Evolutionary conservation across 1,140 invertebrate genomes (phyloP), one percentile per base, ranked within the genome.

Genomic region (Leptopilina clavipes): DNA sequence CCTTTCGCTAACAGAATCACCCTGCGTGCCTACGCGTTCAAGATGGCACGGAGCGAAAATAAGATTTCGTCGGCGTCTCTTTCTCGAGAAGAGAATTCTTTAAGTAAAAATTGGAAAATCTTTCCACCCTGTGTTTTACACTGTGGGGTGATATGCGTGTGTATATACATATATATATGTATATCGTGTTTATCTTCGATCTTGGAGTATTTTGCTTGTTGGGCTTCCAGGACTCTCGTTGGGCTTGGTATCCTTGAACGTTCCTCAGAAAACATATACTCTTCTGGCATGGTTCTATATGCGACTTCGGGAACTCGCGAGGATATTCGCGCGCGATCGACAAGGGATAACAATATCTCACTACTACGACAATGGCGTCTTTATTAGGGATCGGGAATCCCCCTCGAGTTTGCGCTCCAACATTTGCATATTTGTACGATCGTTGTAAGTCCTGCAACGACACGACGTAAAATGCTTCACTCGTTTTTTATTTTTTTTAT

Each of bases 21-120:
- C 45, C 48, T 52, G 48, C 48, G 48, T 52, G 48, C 48, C 48
- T 52, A 52, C 48, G 48, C 48, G 48, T 52, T 45, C 44, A 45
- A 45, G 44, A 45, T 45, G 44, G 44, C 44, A 45, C n/a, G 48
- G 14, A 52, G 48, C 48, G 48, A 52, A 52, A 52, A 52, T 52
- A 52, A 52, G 48, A 52, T 52, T 52, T 52, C 48, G 48, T 52
- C 48, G 48, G 48, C 48, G 48, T 52, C 48, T 52, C n/a, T 52
- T 17, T 52, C 48, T n/a, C n/a, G 48, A 52, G 37, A 40, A 40
- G 37, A 52, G 48, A 52, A 52, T 17, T 17, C 14, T 52, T 52
- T 12, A 3, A 1, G 48, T 52, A 52, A 52, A 52, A 52, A 52
- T 52, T 52, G 48, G 48, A 52, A 52, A 52, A 17, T 17, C n/a